Base-by-base conservation (phyloP, 2,797 vertebrate species). In the Nannoperca obscura region DNA sequence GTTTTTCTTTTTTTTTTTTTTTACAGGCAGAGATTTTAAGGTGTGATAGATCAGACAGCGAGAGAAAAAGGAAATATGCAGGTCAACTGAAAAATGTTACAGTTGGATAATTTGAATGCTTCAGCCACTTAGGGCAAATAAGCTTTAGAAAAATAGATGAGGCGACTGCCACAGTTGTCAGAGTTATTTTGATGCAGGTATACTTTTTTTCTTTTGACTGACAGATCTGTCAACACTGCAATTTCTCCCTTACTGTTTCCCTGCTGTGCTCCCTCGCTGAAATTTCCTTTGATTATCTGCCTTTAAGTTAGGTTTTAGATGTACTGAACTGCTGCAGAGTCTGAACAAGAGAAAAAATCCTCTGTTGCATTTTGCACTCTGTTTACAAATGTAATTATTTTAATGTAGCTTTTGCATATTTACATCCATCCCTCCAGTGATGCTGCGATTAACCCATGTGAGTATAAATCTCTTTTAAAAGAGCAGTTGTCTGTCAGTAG, bases 211-310 rank as follows among this genome's bases (percentile, higher is more conserved):
- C 69, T 54, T 63, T 78, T 90, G 91, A 92, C 80, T 93, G 91
- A 89, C 88, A 88, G 76, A 82, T 89, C 85, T 89, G 89, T 92
- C 89, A 90, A 79, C 90, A 47, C 71, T 81, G 59, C 73, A 70
- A 70, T 83, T 86, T 71, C 89, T 86, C 76, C 68, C 75, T 44
- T 30, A 79, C 88, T 47, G 83, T 88, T 78, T 66, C 77, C 88
- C 89, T 30, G 88, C 86, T 90, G 88, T 11, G 73, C 79, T 83
- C 73, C 75, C 80, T 80, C 46, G 65, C 86, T 81, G 73, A 91
- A 85, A 80, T 75, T 30, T 80, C 82, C 80, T 90, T 89, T 93
- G 85, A 91, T 86, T 83, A 84, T 84, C 74, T 58, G 77, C 81
- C 77, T 83, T 85, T 85, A 84, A 82, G 84, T 87, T 88, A 42